Evolutionary conservation across 2,888 invertebrate species (phyloP).

Genomic region (Lamellibrachia satsuma): DNA sequence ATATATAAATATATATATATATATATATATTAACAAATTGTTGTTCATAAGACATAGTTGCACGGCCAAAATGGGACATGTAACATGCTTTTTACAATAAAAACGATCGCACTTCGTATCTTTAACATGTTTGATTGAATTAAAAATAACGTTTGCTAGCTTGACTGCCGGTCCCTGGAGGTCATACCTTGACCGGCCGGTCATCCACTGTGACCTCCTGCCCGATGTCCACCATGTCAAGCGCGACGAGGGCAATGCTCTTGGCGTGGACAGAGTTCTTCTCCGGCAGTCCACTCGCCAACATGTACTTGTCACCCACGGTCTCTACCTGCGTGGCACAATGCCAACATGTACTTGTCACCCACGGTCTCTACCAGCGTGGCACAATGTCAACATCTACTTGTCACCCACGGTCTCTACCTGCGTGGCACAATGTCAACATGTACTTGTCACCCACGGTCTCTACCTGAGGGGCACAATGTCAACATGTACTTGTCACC

Average conservation of each 20-base stretch:
- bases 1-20: too few relatives aligned
- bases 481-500: neutral
- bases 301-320: constrained; percentile 98
- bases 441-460: too few relatives aligned
- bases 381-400: constrained; percentile 57
- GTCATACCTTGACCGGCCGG: constrained; percentile 30
- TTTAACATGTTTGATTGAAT: too few relatives aligned
- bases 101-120: too few relatives aligned
- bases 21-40: too few relatives aligned
- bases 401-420: too few relatives aligned
- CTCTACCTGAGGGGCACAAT: constrained; percentile 58
- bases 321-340: constrained; percentile 83
- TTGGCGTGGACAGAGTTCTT: constrained; percentile 88
- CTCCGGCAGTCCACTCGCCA: constrained; percentile 92
- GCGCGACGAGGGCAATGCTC: constrained; percentile 76
- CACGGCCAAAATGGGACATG: too few relatives aligned
- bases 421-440: too few relatives aligned
- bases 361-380: neutral
- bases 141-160: neutral
- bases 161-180: neutral
- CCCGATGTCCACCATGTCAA: constrained; percentile 47
- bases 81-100: too few relatives aligned
- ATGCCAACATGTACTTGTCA: constrained; percentile 56
- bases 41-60: too few relatives aligned
- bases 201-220: constrained; percentile 39